Conservation (phyloP, 2,888 invertebrate genomes). For the Allacma fusca region DNA sequence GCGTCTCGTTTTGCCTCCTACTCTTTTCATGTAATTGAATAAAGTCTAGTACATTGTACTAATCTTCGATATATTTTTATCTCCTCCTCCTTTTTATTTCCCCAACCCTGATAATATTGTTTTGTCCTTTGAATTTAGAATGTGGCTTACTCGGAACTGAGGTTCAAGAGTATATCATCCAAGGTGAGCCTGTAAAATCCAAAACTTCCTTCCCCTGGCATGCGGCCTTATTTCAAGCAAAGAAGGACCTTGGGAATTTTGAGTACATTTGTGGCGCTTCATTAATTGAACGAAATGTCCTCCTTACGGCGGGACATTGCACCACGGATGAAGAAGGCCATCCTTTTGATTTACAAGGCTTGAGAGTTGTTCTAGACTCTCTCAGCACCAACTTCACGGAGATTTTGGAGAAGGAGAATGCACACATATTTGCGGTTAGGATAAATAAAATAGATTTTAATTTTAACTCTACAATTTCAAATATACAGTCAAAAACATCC, state of each 20-base stretch:
- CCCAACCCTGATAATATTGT: too few relatives aligned
- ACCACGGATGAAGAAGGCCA: neutral
- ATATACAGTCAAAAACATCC: too few relatives aligned
- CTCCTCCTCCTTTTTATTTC: too few relatives aligned
- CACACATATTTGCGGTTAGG: slow-evolving; percentile 18
- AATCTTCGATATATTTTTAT: too few relatives aligned
- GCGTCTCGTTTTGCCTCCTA: too few relatives aligned
- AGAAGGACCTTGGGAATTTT: neutral
- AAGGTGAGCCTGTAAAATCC: neutral
- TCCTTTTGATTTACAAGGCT: neutral
- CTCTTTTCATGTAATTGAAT: too few relatives aligned
- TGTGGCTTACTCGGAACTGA: slow-evolving; percentile 18
- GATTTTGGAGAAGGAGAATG: neutral
- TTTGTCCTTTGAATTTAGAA: too few relatives aligned
- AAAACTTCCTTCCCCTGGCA: slow-evolving; percentile 17
- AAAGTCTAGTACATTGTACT: too few relatives aligned
- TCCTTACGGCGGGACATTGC: slow-evolving; percentile 32
- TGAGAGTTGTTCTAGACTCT: slow-evolving; percentile 1
- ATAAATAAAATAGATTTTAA: too few relatives aligned
- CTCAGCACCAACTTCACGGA: neutral
- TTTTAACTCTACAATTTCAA: too few relatives aligned
- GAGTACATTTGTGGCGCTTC: slow-evolving; percentile 28
- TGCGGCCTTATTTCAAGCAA: slow-evolving; percentile 13
- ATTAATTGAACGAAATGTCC: slow-evolving; percentile 28
- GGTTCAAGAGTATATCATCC: neutral